Conservation (phyloP, 2,888 invertebrate species). For the Chymomyza caudatula region DNA sequence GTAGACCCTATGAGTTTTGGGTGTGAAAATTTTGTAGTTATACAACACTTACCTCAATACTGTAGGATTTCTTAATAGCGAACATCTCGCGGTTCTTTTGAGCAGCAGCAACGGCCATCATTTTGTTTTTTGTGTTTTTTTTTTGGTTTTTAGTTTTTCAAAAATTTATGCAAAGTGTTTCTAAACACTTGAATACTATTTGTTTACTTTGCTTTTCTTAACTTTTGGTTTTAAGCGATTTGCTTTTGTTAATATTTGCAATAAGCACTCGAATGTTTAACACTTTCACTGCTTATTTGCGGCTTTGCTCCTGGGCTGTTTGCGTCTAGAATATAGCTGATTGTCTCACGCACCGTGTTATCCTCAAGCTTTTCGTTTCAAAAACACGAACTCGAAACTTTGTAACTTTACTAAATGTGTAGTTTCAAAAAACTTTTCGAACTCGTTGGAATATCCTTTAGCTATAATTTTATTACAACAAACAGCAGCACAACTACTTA, state of each 20-base stretch:
- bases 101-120: constrained; percentile 93
- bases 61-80: constrained; percentile 97
- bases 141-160: constrained; percentile 39
- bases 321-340: constrained; percentile 72
- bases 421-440: constrained; percentile 38
- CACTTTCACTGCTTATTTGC: constrained; percentile 76
- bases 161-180: constrained; percentile 70
- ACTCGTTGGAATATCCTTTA: constrained; percentile 54
- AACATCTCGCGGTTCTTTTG: constrained; percentile 97
- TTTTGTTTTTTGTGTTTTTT: constrained; percentile 76
- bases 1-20: constrained; percentile 3
- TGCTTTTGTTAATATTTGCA: constrained; percentile 27
- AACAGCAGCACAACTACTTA: constrained; percentile 74
- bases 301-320: constrained; percentile 56
- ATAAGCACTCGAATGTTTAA: constrained; percentile 74
- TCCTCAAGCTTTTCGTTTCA: constrained; percentile 9
- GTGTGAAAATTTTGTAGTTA: constrained; percentile 2
- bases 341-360: constrained; percentile 38
- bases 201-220: constrained; percentile 34
- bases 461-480: constrained; percentile 77
- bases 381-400: constrained; percentile 49
- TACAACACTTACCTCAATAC: constrained; percentile 91
- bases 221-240: constrained; percentile 23
- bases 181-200: constrained; percentile 69
- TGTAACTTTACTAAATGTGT: too few species aligned